Conservation (phyloP, 2,113 vertebrate species). For the Muntiacus muntjak region DNA sequence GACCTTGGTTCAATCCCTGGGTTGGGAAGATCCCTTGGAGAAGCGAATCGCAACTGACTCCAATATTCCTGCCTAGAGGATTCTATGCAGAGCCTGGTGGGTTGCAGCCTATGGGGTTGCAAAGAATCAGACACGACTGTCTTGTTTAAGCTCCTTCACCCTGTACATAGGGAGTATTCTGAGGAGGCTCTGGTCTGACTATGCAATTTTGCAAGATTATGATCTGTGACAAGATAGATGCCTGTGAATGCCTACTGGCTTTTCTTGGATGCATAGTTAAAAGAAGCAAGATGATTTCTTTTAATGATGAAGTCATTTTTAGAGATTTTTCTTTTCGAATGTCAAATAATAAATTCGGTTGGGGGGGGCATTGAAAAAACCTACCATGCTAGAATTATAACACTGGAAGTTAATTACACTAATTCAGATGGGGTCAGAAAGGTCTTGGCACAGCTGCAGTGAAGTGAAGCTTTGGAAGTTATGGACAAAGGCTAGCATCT, state of each 20-base stretch:
- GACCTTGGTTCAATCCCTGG: not conserved
- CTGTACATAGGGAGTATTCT: not conserved
- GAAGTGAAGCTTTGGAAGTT: constrained; percentile 51
- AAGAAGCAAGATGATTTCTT: constrained; percentile 6
- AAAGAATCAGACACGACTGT: not conserved
- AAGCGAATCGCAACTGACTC: not conserved
- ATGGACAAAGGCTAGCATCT: not conserved
- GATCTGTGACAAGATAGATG: not conserved
- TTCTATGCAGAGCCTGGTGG: not conserved
- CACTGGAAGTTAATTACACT: constrained; percentile 60
- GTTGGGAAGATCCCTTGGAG: not conserved
- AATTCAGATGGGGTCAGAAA: constrained; percentile 45
- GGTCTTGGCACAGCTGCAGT: constrained; percentile 53
- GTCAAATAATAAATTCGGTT: not conserved
- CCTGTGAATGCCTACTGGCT: not conserved
- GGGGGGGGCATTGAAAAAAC: not conserved
- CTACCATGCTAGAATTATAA: constrained; percentile 15
- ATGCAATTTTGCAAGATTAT: not conserved
- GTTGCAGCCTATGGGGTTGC: not conserved
- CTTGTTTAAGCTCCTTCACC: not conserved
- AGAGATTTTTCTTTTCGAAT: constrained; percentile 39
- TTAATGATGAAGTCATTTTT: not conserved
- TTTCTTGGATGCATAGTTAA: not conserved
- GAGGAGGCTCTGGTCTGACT: not conserved
- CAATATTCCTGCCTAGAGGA: not conserved